A percentile compares a stretch with the other conserved stretches of the same genome.
phyloP scores from a whole-genome alignment of 2,113 vertebrate species.

The Haliaeetus leucogaster region DNA sequence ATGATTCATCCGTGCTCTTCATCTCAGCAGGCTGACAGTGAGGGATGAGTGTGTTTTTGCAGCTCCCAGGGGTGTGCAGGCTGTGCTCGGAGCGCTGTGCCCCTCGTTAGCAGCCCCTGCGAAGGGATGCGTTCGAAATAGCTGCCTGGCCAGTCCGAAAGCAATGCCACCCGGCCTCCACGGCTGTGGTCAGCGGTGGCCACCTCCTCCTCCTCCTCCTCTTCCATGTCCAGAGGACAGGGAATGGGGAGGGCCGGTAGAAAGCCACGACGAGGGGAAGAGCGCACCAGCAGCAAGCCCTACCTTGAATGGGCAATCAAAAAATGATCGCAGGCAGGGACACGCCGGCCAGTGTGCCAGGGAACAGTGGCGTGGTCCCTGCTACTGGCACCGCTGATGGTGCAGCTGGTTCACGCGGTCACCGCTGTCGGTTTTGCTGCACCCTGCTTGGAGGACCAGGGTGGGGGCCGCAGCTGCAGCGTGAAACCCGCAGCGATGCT shows the following conservation, averaged over 20 bases:
- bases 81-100: not conserved
- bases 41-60: not conserved
- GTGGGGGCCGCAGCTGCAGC: not conserved
- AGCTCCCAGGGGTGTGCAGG: not conserved
- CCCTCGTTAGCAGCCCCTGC: not conserved
- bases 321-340: not conserved
- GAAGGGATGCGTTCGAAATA: not conserved
- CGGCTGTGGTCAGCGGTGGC: not conserved
- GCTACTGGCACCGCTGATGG: fast-evolving
- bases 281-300: not conserved
- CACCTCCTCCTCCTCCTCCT: not conserved
- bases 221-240: not conserved
- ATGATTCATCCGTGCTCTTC: constrained; percentile 1
- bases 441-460: not conserved
- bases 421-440: not conserved
- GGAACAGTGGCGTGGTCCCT: not conserved
- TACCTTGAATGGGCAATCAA: not conserved
- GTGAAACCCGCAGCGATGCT: not conserved
- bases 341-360: fast-evolving
- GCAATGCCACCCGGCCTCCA: not conserved
- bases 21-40: not conserved
- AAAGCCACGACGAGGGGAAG: not conserved
- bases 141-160: not conserved
- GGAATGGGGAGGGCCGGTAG: not conserved
- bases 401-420: not conserved